Base-by-base conservation (phyloP, 2,113 vertebrate genomes). In the Epinephelus moara region DNA sequence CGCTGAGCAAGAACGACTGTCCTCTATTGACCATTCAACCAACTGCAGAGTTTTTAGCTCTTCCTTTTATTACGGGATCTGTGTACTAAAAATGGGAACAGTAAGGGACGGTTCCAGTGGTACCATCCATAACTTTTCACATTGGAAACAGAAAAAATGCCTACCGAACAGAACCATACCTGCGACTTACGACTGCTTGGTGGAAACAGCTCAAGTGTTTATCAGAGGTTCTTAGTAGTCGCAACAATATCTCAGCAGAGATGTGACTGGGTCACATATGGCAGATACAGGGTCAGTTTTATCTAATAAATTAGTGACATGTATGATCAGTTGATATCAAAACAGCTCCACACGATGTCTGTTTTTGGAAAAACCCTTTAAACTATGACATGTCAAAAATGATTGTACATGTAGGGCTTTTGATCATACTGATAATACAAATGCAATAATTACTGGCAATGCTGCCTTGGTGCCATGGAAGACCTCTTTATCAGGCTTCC, bases 311-410 rank as follows among this genome's bases (percentile, higher is more conserved):
- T 7, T 37, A 42, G 19, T 19, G 14, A 78, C 53, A 37, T n/a
- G 23, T 33, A 2, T 7, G 47, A 45, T 64, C 14, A 55, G 7
- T 23, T 30, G 11, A 18, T 17, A 17, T 18, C 18, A 21, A 30
- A 68, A 68, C 30, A 62, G 47, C 45, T 47, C 47, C 11, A 53
- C 17, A 50, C 4, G 2, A 7, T 61, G n/a, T 53, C 33, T 42
- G 17, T 8, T 19, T 9, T n/a, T 6, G 27, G 17, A 55, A 19
- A 70, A 47, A 56, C 8, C 14, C 10, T 71, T 13, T 33, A 70
- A 66, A 85, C 37, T 23, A 7, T 50, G 18, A 78, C 19, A 57
- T 5, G 52, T 52, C 6, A 56, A 60, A 56, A 47, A 63, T 59
- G 6, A 71, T 56, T 71, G 6, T 23, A 61, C 52, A 59, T 68